These are phyloP conservation scores for Rhabdomys pumilio DNA, from an alignment of 2,797 vertebrate species.

Conservation along the genomic window DNA sequence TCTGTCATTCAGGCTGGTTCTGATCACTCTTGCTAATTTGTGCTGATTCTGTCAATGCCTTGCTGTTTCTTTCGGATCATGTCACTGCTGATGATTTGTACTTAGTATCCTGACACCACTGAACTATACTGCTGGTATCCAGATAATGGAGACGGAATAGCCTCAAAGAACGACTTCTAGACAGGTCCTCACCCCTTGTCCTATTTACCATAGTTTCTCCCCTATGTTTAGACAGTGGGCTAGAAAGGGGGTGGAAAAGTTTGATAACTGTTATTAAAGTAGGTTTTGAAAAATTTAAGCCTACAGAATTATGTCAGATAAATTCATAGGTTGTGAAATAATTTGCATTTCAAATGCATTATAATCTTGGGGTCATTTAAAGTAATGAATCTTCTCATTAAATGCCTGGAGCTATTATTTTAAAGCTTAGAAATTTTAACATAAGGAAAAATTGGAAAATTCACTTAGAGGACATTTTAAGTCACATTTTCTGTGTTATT, in stretches of 20 bases:
- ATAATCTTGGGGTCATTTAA: background rate
- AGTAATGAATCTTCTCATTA: background rate
- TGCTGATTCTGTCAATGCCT: background rate
- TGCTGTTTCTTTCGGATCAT: background rate
- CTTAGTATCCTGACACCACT: background rate
- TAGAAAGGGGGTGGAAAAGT: background rate
- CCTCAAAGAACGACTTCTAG: background rate
- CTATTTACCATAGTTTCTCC: background rate
- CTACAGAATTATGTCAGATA: background rate
- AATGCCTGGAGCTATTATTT: background rate
- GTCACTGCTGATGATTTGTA: background rate
- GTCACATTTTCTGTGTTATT: background rate
- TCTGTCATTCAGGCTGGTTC: background rate
- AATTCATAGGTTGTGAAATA: background rate
- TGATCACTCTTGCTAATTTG: background rate
- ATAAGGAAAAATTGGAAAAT: background rate
- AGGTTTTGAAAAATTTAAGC: background rate
- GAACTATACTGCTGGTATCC: background rate
- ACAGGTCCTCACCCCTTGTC: background rate
- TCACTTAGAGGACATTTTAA: constrained; percentile 40
- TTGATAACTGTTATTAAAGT: background rate
- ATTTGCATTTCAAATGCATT: background rate
- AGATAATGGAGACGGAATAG: background rate
- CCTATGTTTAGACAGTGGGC: background rate
- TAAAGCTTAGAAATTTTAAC: background rate